These are phyloP conservation scores for Graphium colonna DNA, from an alignment of 2,888 invertebrate genomes.

Conservation along the genomic window DNA sequence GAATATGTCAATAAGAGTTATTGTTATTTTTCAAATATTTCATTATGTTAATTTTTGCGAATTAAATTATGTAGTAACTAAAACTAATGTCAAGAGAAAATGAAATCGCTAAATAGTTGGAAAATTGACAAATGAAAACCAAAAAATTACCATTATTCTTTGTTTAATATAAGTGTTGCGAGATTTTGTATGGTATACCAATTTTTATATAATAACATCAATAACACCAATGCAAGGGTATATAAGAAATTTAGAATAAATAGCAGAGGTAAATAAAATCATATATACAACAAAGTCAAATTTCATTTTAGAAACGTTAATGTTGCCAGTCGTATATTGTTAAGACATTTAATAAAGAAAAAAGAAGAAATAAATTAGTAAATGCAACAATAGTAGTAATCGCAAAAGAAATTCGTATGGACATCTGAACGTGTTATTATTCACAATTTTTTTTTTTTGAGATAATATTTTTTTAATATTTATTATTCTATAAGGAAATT, in stretches of 20 bases:
- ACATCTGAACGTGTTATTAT: constrained; percentile 23
- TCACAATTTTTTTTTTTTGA: neutral
- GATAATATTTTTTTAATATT: neutral
- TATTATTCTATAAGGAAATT: too few relatives aligned
- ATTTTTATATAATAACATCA: constrained; percentile 10
- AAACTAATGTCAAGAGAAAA: neutral
- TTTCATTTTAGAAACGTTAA: neutral
- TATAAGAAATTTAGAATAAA: constrained; percentile 25
- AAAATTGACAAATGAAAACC: neutral
- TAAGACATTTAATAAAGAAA: constrained; percentile 12
- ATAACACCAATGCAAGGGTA: neutral
- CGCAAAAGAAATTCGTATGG: constrained; percentile 20
- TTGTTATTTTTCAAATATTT: neutral
- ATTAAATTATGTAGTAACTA: neutral
- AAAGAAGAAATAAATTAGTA: constrained; percentile 14
- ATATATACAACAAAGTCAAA: neutral
- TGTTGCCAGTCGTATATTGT: neutral
- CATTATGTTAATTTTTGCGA: neutral
- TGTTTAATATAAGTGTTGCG: constrained; percentile 71
- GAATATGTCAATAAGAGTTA: too few relatives aligned
- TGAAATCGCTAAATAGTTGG: neutral
- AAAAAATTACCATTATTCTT: too few relatives aligned
- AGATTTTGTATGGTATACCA: constrained; percentile 19
- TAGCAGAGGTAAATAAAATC: neutral
- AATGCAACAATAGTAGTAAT: constrained; percentile 13